These are phyloP conservation scores for Diadophis punctatus DNA, from an alignment of 2,113 vertebrate genomes.

Conservation along the genomic window DNA sequence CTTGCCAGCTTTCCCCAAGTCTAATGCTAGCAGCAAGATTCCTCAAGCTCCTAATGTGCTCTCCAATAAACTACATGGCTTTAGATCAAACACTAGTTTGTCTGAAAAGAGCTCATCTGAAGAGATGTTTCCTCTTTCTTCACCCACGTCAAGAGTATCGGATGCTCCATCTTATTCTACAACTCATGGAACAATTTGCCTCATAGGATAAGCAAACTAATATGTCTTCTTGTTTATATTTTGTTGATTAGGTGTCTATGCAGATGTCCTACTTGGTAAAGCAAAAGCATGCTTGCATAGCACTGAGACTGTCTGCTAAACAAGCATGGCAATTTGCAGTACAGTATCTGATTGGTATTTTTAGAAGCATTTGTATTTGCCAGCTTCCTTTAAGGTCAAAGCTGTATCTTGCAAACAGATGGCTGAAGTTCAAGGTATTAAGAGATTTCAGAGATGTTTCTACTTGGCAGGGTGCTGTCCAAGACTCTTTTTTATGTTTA, in stretches of 20 bases:
- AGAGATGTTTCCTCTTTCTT: background rate
- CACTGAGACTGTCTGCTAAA: slow-evolving; percentile 39
- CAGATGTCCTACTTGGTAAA: slow-evolving; percentile 31
- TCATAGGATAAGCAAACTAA: slow-evolving; percentile 1
- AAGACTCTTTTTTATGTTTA: slow-evolving; percentile 27
- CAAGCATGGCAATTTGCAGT: slow-evolving; percentile 20
- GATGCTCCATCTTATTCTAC: background rate
- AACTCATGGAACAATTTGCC: background rate
- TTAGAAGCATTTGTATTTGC: slow-evolving; percentile 48
- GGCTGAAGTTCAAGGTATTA: slow-evolving; percentile 45
- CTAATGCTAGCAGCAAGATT: background rate
- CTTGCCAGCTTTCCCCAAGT: background rate
- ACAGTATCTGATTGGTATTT: slow-evolving; percentile 36
- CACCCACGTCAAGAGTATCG: background rate
- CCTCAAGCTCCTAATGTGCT: background rate
- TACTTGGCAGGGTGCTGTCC: slow-evolving; percentile 32
- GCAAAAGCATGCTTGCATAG: slow-evolving; percentile 43
- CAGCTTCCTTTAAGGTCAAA: slow-evolving; percentile 13
- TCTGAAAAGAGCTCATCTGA: background rate
- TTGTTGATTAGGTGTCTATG: slow-evolving; percentile 40
- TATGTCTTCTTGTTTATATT: slow-evolving; percentile 17
- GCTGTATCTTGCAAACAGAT: slow-evolving; percentile 30
- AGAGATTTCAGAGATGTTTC: slow-evolving; percentile 45
- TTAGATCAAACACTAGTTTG: background rate
- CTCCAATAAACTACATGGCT: background rate